A percentile compares a stretch with the other conserved stretches of the same genome.
Conservation (phyloP, 2,113 vertebrate species). For the Myotis brandtii region DNA sequence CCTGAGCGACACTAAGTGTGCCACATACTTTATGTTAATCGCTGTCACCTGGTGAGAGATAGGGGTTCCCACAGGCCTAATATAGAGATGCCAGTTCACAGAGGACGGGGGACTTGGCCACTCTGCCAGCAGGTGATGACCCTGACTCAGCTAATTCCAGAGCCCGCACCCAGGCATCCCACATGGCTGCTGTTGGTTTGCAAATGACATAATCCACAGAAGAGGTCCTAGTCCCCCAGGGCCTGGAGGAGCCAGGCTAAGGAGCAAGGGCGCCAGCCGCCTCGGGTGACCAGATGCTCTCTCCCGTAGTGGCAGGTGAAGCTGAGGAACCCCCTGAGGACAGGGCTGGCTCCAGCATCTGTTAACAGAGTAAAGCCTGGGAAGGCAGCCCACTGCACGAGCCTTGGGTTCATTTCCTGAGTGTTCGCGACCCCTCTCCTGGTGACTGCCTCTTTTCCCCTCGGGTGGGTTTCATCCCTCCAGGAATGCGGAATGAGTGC, state of each 20-base stretch:
- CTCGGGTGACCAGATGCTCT: no score
- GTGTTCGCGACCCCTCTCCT: background rate
- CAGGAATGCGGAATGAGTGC: background rate
- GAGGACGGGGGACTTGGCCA: background rate
- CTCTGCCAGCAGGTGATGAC: background rate
- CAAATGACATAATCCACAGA: background rate
- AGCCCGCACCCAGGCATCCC: fast-evolving
- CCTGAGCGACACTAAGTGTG: fast-evolving
- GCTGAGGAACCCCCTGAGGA: background rate
- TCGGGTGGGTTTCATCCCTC: background rate
- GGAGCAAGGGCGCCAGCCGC: fast-evolving
- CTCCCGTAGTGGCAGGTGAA: fast-evolving
- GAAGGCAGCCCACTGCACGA: background rate
- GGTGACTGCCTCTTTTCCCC: no score
- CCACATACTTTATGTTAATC: fast-evolving
- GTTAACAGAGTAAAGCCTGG: background rate
- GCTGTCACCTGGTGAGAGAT: background rate
- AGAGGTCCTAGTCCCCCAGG: fast-evolving
- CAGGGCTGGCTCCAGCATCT: background rate
- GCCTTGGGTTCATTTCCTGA: fast-evolving
- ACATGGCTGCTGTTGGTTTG: background rate
- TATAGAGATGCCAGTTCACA: background rate
- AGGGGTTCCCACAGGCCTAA: background rate
- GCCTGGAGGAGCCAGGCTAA: background rate
- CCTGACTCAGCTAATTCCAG: background rate